These are phyloP conservation scores for Harmothoe impar DNA, from an alignment of 2,888 invertebrate species.

Conservation along the genomic window DNA sequence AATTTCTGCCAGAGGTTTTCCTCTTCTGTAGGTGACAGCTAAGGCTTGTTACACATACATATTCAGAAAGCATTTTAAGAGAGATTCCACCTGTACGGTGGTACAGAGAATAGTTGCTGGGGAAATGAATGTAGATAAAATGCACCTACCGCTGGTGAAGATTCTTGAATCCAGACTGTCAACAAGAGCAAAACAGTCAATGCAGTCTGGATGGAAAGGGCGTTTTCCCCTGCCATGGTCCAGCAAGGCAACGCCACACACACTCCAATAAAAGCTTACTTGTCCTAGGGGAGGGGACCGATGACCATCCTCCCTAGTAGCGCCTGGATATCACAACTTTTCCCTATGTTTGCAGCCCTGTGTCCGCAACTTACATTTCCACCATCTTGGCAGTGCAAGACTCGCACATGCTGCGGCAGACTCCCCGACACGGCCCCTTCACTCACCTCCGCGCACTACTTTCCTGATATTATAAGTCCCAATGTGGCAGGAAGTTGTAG, in stretches of 20 bases:
- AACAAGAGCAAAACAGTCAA: conserved; percentile 39
- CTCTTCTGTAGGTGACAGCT: neutral
- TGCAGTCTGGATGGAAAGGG: neutral
- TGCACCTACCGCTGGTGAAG: conserved; percentile 48
- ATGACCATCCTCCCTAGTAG: conserved; percentile 19
- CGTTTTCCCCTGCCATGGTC: conserved; percentile 1
- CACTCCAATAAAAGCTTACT: neutral
- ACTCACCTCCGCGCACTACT: conserved; percentile 32
- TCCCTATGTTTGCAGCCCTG: neutral
- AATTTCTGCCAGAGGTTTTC: neutral
- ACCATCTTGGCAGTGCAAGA: conserved; percentile 59
- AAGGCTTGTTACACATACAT: neutral
- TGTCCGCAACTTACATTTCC: conserved; percentile 33
- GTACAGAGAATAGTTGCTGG: neutral
- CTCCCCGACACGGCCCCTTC: neutral
- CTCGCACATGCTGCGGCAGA: conserved; percentile 42
- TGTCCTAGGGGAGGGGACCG: neutral
- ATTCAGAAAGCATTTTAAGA: neutral
- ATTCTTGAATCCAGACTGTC: conserved; percentile 32
- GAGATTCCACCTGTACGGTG: neutral
- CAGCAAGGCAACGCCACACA: neutral
- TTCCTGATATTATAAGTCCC: neutral
- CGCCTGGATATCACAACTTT: neutral
- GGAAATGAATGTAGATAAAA: neutral
- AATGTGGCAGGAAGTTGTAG: too few relatives aligned